These are phyloP conservation scores for Salminus brasiliensis DNA, from an alignment of 2,113 vertebrate species.

Conservation along the genomic window DNA sequence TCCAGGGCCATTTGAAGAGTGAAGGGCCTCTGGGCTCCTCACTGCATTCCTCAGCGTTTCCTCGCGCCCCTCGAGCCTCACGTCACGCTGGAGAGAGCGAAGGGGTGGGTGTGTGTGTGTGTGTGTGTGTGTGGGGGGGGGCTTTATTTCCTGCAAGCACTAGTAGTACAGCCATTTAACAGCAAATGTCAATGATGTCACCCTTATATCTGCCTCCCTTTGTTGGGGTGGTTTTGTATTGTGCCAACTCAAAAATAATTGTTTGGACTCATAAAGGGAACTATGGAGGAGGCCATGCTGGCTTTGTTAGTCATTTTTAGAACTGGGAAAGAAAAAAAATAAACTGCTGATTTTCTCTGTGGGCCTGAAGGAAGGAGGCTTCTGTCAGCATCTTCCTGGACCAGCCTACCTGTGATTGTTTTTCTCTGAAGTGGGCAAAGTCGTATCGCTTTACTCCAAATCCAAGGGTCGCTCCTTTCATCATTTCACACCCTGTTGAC, in stretches of 20 bases:
- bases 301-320: constrained; percentile 42
- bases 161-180: constrained; percentile 35
- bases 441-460: not conserved
- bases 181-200: constrained; percentile 69
- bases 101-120: no score
- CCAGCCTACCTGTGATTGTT: not conserved
- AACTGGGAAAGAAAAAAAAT: constrained; percentile 10
- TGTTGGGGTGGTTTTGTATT: constrained; percentile 42
- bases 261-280: constrained; percentile 40
- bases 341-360: not conserved
- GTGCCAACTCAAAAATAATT: constrained; percentile 43
- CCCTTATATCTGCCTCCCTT: constrained; percentile 36
- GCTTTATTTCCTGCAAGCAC: constrained; percentile 35
- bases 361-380: not conserved
- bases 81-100: constrained; percentile 62
- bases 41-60: constrained; percentile 58
- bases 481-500: constrained; percentile 6
- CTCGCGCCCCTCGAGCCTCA: constrained; percentile 48
- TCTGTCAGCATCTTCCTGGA: not conserved
- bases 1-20: constrained; percentile 64
- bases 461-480: not conserved
- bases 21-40: constrained; percentile 53
- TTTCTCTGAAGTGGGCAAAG: not conserved
- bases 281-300: constrained; percentile 28
- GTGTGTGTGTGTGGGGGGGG: no score